Evolutionary conservation across 2,797 vertebrate genomes (phyloP), one percentile per base, ranked within the genome.

Genomic region (Poecilia wingei): DNA sequence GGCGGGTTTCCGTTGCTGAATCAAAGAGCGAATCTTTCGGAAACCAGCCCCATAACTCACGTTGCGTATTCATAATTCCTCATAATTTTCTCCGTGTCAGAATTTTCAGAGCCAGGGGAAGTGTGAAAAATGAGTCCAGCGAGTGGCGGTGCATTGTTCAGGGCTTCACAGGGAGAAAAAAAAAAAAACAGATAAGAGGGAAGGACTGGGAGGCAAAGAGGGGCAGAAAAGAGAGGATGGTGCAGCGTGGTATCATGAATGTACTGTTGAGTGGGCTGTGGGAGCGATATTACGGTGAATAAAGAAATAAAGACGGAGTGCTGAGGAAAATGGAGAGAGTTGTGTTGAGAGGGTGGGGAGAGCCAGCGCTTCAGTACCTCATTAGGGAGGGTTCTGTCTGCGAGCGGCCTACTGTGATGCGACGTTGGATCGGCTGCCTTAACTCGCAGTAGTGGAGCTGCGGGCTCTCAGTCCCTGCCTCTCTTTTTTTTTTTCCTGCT

Each of bases 311-410:
- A 89, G 87, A 84, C 69, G 0, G 82, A 87, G 87, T 57, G 89
- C 66, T 79, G 84, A 87, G 79, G 86, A 86, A 89, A 81, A 84
- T 10, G 73, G 71, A 84, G 86, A 79, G 87, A 87, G 81, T 77
- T 81, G 3, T 71, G 70, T 86, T 68, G 86, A 82, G 90, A 82
- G 90, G 85, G 86, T 90, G 74, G 85, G 86, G 81, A 88, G 79
- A 88, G 87, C 89, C 90, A 79, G 79, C 31, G 79, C 85, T 86
- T 80, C 83, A 82, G 74, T 83, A 87, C 82, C 90, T 94, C 91
- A 91, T 93, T 94, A 92, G 86, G 86, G 84, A 69, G 90, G 87
- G 92, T 84, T 89, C 84, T 91, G 16, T 90, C 88, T 91, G 86
- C 76, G 82, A 82, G 84, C 47, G 80, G 75, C 88, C 87, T 71